A percentile compares a stretch with the other conserved stretches of the same genome.
These are phyloP conservation scores for Polymixis lichenea DNA, from an alignment of 2,888 invertebrate genomes.

Conservation along the genomic window DNA sequence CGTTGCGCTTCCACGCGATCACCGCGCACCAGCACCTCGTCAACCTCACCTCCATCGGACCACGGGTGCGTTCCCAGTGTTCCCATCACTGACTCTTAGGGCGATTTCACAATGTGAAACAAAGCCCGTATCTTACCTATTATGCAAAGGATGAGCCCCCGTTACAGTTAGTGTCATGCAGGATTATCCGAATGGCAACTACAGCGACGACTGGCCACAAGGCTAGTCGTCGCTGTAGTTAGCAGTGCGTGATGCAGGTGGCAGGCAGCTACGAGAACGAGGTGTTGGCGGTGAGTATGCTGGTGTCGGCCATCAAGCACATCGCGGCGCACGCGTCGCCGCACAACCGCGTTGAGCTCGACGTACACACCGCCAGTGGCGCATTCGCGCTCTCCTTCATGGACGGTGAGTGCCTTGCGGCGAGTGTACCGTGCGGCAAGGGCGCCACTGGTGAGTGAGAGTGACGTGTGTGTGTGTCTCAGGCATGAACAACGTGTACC, in stretches of 20 bases:
- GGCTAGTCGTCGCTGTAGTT: constrained; percentile 7
- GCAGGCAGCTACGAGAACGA: constrained; percentile 96
- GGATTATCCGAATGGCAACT: neutral
- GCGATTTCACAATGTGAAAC: neutral
- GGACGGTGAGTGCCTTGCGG: constrained; percentile 83
- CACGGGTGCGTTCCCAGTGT: constrained; percentile 80
- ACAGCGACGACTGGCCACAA: neutral
- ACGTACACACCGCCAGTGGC: constrained; percentile 93
- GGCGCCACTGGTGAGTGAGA: neutral
- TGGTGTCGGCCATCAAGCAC: constrained; percentile 89
- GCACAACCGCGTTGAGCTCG: constrained; percentile 91
- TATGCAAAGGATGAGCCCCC: neutral
- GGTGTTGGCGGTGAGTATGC: constrained; percentile 91
- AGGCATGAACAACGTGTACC: constrained; percentile 95
- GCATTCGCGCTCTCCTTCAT: constrained; percentile 94
- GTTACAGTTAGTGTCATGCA: neutral
- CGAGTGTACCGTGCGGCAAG: neutral
- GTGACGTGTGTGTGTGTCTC: constrained; percentile 40
- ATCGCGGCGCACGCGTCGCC: constrained; percentile 88
- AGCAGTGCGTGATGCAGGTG: constrained; percentile 72
- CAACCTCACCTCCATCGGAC: constrained; percentile 91
- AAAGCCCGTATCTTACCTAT: neutral
- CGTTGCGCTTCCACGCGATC: constrained; percentile 88
- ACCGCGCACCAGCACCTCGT: constrained; percentile 92
- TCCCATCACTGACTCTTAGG: too few relatives aligned